phyloP scores from a whole-genome alignment of 2,888 invertebrate genomes.

The Pomacea canaliculata region DNA sequence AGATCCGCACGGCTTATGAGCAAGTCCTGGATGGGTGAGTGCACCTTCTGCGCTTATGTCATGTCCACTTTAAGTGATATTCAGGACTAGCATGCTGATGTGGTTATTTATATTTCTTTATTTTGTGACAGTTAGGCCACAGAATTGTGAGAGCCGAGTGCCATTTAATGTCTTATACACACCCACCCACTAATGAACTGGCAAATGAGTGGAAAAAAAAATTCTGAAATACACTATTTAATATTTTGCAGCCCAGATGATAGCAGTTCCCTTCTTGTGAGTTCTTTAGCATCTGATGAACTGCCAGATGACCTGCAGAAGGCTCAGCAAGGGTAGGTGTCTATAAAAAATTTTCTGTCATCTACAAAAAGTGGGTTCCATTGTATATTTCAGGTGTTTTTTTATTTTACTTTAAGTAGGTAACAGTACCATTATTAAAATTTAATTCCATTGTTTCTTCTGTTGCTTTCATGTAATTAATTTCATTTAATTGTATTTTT shows the following conservation, averaged over 20 bases:
- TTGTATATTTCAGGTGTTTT: neutral
- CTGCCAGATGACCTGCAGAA: slow-evolving; percentile 47
- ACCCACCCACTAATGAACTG: neutral
- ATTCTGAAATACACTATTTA: neutral
- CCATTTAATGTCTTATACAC: neutral
- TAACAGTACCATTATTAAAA: too few species aligned
- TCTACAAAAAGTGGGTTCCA: too few species aligned
- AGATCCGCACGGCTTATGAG: slow-evolving; percentile 54
- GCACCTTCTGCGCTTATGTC: too few species aligned
- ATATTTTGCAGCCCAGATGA: slow-evolving; percentile 46
- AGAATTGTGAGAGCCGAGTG: slow-evolving; percentile 19
- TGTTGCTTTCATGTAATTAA: neutral
- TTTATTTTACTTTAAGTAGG: neutral
- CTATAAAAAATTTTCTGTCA: neutral
- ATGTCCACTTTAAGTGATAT: too few species aligned
- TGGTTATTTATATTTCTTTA: too few species aligned
- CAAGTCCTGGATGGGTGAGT: slow-evolving; percentile 55
- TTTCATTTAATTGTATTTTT: neutral
- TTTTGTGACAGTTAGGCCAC: too few species aligned
- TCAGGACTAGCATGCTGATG: too few species aligned
- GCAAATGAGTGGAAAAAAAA: neutral
- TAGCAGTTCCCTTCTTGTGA: slow-evolving; percentile 57
- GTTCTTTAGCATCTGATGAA: slow-evolving; percentile 57
- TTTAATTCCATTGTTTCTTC: too few species aligned
- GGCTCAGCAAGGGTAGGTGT: slow-evolving; percentile 34